Evolutionary conservation across 2,113 vertebrate genomes (phyloP), one percentile per base, ranked within the genome.

Genomic region (Bubo blakistoni): DNA sequence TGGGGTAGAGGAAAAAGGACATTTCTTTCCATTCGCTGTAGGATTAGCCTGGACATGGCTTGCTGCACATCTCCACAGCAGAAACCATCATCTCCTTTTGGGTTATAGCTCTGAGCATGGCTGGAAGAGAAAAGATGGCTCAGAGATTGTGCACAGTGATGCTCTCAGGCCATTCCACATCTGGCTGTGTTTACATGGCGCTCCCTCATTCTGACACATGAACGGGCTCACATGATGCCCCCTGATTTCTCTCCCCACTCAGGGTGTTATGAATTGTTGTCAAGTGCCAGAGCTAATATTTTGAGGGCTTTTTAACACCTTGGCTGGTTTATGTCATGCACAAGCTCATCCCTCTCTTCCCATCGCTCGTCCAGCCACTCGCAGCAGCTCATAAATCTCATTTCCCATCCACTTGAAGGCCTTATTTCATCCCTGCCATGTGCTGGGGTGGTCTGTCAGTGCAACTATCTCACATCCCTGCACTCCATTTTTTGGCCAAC

Each of bases 91-190:
- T 54, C 20, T 76, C 27, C 44, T 87, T 70, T 38, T 1, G 5
- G 42, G 4, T 30, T 69, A 18, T 9, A 62, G 26, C 17, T 49
- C 51, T 77, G 57, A 71, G 16, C 16, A 7, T 8, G 32, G 32
- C 36, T 70, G 51, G 42, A 59, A 73, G 47, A 62, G 14, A 22
- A 69, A 44, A 42, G 55, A 14, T 47, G 34, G 19, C 30, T 65
- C 12, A 46, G 67, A 67, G 46, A 34, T 0, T 4, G 29, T 0
- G 1, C 7, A 18, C 34, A 47, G 58, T 51, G 24, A 15, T 66
- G 59, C 5, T 46, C 6, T 46, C 40, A 59, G 66, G 32, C 66
- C 13, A 4, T 44, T 59, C 16, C 44, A 34, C 4, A 0, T 17
- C 30, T 70, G 57, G 19, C 11, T 51, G 24, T 67, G 26, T 51